A percentile compares a stretch with the other conserved stretches of the same genome.
phyloP scores from a whole-genome alignment of 2,113 vertebrate genomes.

The Trochalopteron elliotii region DNA sequence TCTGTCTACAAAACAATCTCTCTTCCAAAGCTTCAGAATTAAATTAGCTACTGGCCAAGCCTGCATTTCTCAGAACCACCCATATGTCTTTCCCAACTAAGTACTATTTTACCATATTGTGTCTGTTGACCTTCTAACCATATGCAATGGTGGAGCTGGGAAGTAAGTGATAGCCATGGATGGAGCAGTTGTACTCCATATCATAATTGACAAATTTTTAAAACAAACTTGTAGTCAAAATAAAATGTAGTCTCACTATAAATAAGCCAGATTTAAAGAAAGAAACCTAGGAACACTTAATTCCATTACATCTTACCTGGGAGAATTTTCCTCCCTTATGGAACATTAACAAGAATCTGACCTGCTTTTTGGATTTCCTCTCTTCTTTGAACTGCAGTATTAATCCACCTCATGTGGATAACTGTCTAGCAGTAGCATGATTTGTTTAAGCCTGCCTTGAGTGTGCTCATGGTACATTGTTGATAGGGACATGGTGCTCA shows the following conservation, averaged over 20 bases:
- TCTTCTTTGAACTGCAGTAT: background rate
- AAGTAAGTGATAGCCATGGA: background rate
- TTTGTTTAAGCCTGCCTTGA: background rate
- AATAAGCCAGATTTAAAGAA: background rate
- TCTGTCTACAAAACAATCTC: background rate
- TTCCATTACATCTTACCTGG: background rate
- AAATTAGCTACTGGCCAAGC: background rate
- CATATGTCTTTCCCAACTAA: background rate
- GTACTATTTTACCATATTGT: background rate
- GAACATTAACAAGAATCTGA: background rate
- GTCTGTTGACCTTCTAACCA: background rate
- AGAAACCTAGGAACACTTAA: background rate
- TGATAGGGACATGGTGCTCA: background rate
- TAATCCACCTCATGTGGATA: fast-evolving
- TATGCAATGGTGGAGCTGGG: background rate
- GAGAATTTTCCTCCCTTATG: background rate
- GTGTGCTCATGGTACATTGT: background rate
- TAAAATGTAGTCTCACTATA: background rate
- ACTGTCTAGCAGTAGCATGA: background rate
- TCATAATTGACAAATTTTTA: background rate
- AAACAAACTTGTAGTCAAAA: background rate
- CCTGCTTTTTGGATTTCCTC: background rate
- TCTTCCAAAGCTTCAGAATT: background rate
- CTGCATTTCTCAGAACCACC: background rate
- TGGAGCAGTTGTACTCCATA: background rate